These are phyloP conservation scores for Hipparchia sbordonii DNA, from an alignment of 2,888 invertebrate species.

Conservation along the genomic window DNA sequence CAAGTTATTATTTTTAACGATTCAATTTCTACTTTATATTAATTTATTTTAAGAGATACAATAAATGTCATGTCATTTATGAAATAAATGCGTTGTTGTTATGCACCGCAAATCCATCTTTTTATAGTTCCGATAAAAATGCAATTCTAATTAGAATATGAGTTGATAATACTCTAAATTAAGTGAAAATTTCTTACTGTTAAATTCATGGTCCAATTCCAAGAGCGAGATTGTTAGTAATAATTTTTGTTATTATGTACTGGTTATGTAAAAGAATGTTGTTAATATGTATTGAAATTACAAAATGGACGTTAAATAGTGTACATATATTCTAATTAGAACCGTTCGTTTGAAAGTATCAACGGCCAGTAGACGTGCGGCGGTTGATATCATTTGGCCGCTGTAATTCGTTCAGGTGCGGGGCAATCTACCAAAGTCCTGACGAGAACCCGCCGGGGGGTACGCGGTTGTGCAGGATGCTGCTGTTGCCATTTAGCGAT, in stretches of 20 bases:
- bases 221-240: not conserved
- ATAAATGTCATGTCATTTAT: conserved; percentile 48
- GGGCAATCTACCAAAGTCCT: conserved; percentile 84
- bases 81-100: conserved; percentile 68
- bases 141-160: conserved; percentile 36
- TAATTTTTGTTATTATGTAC: not conserved
- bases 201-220: not conserved
- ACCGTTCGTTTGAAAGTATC: conserved; percentile 30
- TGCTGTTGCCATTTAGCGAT: conserved; percentile 71
- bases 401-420: conserved; percentile 43
- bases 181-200: not conserved
- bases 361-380: conserved; percentile 44
- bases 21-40: conserved; percentile 61
- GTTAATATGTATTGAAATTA: conserved; percentile 5
- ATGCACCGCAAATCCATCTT: conserved; percentile 41
- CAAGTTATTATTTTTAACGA: conserved; percentile 53
- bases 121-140: conserved; percentile 36
- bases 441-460: conserved; percentile 88
- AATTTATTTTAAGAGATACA: conserved; percentile 47
- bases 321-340: conserved; percentile 29
- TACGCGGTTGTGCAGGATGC: conserved; percentile 81
- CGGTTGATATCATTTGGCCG: conserved; percentile 45
- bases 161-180: not conserved
- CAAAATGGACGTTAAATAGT: conserved; percentile 1
- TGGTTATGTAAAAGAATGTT: not conserved